Conservation (phyloP, 2,797 vertebrate species). For the Todus mexicanus region DNA sequence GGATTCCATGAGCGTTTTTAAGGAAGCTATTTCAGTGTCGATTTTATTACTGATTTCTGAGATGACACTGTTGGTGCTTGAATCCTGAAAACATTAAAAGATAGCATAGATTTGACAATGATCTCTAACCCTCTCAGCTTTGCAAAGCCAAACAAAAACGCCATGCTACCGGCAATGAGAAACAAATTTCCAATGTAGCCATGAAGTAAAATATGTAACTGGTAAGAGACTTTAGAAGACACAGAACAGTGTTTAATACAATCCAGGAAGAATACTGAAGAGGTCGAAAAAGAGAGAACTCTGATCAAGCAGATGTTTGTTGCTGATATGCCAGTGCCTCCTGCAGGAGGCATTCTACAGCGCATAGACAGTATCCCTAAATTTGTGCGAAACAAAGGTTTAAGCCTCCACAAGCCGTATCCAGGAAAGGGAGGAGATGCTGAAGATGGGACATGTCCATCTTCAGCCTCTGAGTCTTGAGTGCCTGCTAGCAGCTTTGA, state of each 20-base stretch:
- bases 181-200: neutral
- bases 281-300: neutral
- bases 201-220: neutral
- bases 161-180: neutral
- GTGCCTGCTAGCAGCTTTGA: neutral
- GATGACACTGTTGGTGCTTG: conserved; percentile 82
- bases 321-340: neutral
- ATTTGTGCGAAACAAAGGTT: neutral
- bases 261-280: neutral
- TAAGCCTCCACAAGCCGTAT: neutral
- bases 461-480: neutral
- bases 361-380: accelerated
- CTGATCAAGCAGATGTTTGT: neutral
- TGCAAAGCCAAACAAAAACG: neutral
- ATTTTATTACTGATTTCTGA: conserved; percentile 93
- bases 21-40: conserved; percentile 91
- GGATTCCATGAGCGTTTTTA: conserved; percentile 93
- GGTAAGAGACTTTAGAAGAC: neutral
- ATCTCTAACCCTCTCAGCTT: neutral
- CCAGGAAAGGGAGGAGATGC: neutral
- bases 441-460: neutral
- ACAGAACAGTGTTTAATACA: neutral
- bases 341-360: neutral
- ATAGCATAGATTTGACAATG: neutral
- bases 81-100: conserved; percentile 79